Percentiles rank a stretch among this genome's conserved stretches.
Conservation (phyloP, 1,140 invertebrate genomes). For the Nasonia vitripennis region DNA sequence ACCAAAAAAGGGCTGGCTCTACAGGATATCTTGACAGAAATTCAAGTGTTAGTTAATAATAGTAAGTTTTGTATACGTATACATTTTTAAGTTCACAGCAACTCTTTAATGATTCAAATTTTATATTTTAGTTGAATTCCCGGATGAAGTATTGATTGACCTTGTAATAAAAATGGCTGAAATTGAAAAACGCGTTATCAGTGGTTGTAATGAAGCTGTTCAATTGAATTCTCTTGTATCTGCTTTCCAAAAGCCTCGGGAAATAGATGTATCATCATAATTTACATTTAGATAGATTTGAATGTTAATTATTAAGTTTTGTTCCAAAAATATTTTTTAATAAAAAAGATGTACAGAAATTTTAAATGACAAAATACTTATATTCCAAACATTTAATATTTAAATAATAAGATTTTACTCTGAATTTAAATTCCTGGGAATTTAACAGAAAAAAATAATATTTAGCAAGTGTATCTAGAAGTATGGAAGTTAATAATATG, state of each 20-base stretch:
- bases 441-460: too few species aligned
- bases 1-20: slow-evolving; percentile 91
- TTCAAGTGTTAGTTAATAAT: slow-evolving; percentile 90
- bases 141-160: slow-evolving; percentile 82
- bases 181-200: slow-evolving; percentile 86
- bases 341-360: not conserved
- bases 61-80: slow-evolving; percentile 78
- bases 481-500: too few species aligned
- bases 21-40: slow-evolving; percentile 92
- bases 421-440: too few species aligned
- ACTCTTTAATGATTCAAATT: slow-evolving; percentile 10
- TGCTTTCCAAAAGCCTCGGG: slow-evolving; percentile 84
- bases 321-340: slow-evolving; percentile 20
- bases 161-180: slow-evolving; percentile 88
- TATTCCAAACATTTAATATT: not conserved
- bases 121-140: slow-evolving; percentile 84
- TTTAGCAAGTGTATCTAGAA: not conserved
- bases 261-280: slow-evolving; percentile 67
- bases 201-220: slow-evolving; percentile 88
- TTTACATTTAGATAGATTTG: slow-evolving; percentile 38
- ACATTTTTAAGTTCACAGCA: slow-evolving; percentile 27
- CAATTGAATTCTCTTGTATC: slow-evolving; percentile 89
- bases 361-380: not conserved
- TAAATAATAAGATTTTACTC: not conserved
- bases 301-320: slow-evolving; percentile 4